Conservation (phyloP, 2,797 vertebrate genomes). For the Aphelocoma californica region DNA sequence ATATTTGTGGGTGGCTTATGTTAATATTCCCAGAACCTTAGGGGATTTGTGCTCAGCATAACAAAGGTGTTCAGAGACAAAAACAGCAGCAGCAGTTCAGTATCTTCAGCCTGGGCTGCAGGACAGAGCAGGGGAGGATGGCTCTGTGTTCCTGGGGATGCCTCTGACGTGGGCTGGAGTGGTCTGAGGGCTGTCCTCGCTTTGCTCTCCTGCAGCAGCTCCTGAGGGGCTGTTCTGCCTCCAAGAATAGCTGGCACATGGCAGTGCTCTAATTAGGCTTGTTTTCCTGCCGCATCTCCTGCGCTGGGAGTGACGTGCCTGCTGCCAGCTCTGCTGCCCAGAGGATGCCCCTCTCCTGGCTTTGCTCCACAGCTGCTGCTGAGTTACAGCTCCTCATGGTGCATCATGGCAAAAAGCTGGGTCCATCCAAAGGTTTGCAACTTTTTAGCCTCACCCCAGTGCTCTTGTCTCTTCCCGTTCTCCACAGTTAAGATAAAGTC, state of each 20-base stretch:
- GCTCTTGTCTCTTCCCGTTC: not conserved
- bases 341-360: not conserved
- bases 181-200: not conserved
- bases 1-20: conserved; percentile 14
- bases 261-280: conserved; percentile 5
- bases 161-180: not conserved
- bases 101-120: not conserved
- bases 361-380: rapidly evolving
- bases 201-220: not conserved
- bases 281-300: not conserved
- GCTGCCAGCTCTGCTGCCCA: not conserved
- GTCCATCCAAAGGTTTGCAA: not conserved
- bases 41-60: conserved; percentile 8
- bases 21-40: not conserved
- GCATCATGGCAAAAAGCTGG: not conserved
- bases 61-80: not conserved
- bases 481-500: not conserved
- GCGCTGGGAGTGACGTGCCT: not conserved
- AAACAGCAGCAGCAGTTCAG: not conserved
- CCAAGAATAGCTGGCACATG: conserved; percentile 49
- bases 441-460: not conserved
- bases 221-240: conserved; percentile 39
- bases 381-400: not conserved
- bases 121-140: not conserved
- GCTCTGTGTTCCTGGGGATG: conserved; percentile 9